Evolutionary conservation across 2,797 vertebrate species (phyloP).

Genomic region (Notolabrus celidotus): DNA sequence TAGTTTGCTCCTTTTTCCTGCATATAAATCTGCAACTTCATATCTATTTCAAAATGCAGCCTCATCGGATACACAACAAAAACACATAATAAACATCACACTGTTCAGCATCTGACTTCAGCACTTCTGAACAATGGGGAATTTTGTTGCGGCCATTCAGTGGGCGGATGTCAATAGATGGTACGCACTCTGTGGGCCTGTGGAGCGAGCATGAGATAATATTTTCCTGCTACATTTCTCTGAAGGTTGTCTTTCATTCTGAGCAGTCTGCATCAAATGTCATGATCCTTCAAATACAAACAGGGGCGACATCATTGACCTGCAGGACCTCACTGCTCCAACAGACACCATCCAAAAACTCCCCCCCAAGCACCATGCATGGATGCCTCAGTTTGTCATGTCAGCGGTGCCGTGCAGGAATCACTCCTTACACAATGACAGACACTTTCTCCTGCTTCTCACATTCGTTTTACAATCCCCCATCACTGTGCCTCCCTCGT

Average conservation of each 20-base stretch:
- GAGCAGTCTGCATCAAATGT: slow-evolving; percentile 15
- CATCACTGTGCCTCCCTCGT: slow-evolving; percentile 21
- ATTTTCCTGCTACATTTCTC: slow-evolving; percentile 72
- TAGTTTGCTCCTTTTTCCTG: no score
- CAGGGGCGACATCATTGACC: slow-evolving; percentile 11
- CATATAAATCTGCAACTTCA: no score
- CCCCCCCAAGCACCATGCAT: background rate
- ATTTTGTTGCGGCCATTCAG: slow-evolving; percentile 45
- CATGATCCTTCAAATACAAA: slow-evolving; percentile 17
- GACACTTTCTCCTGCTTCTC: background rate
- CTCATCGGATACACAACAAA: background rate
- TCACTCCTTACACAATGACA: background rate
- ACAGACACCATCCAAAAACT: background rate
- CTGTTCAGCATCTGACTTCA: slow-evolving; percentile 4
- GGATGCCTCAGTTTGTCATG: background rate
- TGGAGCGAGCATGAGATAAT: slow-evolving; percentile 66
- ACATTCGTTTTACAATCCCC: slow-evolving; percentile 10
- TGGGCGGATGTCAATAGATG: slow-evolving; percentile 61
- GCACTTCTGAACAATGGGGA: slow-evolving; percentile 46
- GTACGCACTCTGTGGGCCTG: slow-evolving; percentile 46
- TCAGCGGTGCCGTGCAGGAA: background rate
- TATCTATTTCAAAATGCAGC: no score
- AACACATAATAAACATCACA: background rate
- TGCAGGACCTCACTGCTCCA: background rate
- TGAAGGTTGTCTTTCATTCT: slow-evolving; percentile 66